Conservation (phyloP, 1,140 invertebrate genomes). For the Trypoxylus dichotomus region DNA sequence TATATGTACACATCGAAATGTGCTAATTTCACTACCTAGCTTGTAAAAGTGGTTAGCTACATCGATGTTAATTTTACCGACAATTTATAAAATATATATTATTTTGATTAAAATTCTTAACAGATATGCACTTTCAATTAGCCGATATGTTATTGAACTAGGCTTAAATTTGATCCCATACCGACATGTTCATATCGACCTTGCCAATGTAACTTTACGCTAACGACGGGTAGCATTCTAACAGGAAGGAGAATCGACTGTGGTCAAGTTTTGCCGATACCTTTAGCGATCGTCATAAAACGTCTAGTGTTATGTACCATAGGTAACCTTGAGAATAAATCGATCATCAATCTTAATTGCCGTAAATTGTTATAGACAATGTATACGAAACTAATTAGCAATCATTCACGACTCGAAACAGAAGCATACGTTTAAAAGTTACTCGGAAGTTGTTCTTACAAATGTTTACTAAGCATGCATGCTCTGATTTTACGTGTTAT, state of each 20-base stretch:
- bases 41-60: too few relatives aligned
- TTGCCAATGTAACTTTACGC: background rate
- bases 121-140: too few relatives aligned
- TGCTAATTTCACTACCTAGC: too few relatives aligned
- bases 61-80: too few relatives aligned
- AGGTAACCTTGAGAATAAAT: background rate
- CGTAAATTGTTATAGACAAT: background rate
- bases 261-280: background rate
- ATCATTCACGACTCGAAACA: background rate
- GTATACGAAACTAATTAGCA: background rate
- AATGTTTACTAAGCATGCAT: background rate
- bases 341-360: constrained; percentile 2
- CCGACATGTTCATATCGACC: too few relatives aligned
- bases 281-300: background rate
- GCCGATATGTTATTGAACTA: too few relatives aligned
- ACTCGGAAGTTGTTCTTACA: background rate
- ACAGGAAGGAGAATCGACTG: background rate
- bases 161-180: too few relatives aligned
- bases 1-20: too few relatives aligned
- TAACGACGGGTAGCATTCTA: background rate
- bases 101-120: too few relatives aligned
- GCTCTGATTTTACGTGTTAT: background rate
- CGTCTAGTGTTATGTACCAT: background rate
- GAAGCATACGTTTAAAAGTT: background rate
- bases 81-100: too few relatives aligned